Evolutionary conservation across 1,140 invertebrate genomes (phyloP).

Genomic region (Listronotus bonariensis): DNA sequence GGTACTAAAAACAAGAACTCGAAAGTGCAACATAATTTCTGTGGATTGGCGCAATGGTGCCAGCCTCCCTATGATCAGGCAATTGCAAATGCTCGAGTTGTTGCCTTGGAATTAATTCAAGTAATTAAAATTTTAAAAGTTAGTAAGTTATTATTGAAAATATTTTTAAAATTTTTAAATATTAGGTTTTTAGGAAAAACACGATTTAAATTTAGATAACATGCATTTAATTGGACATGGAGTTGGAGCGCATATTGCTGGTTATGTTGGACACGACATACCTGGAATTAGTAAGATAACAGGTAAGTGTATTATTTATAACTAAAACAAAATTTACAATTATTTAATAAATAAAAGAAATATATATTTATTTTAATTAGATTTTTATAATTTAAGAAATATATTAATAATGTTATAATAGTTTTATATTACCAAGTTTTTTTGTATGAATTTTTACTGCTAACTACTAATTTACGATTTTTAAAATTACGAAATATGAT

Average conservation of each 20-base stretch:
- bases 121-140: conserved; percentile 52
- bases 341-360: too few relatives aligned
- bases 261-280: conserved; percentile 46
- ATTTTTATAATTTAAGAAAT: too few relatives aligned
- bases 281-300: conserved; percentile 46
- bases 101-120: conserved; percentile 59
- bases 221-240: conserved; percentile 51
- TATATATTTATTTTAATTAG: too few relatives aligned
- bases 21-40: conserved; percentile 47
- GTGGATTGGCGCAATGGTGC: conserved; percentile 57
- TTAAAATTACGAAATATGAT: too few relatives aligned
- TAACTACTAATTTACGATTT: too few relatives aligned
- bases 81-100: conserved; percentile 62
- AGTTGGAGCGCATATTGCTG: conserved; percentile 51
- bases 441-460: too few relatives aligned
- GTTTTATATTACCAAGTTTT: too few relatives aligned
- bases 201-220: conserved; percentile 25
- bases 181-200: conserved; percentile 23
- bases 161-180: not conserved
- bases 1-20: conserved; percentile 37
- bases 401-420: too few relatives aligned
- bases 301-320: too few relatives aligned
- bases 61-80: conserved; percentile 61
- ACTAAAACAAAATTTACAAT: too few relatives aligned
- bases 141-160: conserved; percentile 4